These are phyloP conservation scores for Lampropteryx suffumata DNA, from an alignment of 2,888 invertebrate species.

Conservation along the genomic window DNA sequence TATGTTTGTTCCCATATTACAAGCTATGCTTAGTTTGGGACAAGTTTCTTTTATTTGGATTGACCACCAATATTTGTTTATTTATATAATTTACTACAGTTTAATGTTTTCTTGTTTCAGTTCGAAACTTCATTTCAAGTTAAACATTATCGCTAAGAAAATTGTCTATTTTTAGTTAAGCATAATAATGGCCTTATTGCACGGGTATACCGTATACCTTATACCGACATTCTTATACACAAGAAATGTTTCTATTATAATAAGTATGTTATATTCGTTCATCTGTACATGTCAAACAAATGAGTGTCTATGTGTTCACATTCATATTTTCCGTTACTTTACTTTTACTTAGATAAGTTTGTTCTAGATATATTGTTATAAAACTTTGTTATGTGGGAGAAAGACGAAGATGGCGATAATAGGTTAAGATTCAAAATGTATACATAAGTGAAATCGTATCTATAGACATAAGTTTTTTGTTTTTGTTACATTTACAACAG, in stretches of 20 bases:
- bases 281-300: slow-evolving; percentile 7
- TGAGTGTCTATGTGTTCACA: not conserved
- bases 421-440: slow-evolving; percentile 36
- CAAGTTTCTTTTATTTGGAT: too few species aligned
- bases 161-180: not conserved
- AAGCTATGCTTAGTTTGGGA: too few species aligned
- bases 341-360: slow-evolving; percentile 2
- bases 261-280: slow-evolving; percentile 8
- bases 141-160: not conserved
- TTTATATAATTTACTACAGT: too few species aligned
- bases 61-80: not conserved
- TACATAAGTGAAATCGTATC: slow-evolving; percentile 24
- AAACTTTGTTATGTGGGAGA: slow-evolving; percentile 35
- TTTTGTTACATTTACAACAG: slow-evolving; percentile 47
- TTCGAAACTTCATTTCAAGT: slow-evolving; percentile 1
- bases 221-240: too few species aligned
- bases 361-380: slow-evolving; percentile 16
- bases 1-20: too few species aligned
- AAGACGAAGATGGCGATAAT: slow-evolving; percentile 33
- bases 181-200: not conserved
- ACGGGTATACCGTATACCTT: not conserved
- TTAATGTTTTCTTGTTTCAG: slow-evolving; percentile 11
- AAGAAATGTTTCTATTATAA: too few species aligned
- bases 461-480: slow-evolving; percentile 45
- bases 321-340: slow-evolving; percentile 42